Base-by-base conservation (phyloP, 2,888 invertebrate species). In the Allygus modestus region DNA sequence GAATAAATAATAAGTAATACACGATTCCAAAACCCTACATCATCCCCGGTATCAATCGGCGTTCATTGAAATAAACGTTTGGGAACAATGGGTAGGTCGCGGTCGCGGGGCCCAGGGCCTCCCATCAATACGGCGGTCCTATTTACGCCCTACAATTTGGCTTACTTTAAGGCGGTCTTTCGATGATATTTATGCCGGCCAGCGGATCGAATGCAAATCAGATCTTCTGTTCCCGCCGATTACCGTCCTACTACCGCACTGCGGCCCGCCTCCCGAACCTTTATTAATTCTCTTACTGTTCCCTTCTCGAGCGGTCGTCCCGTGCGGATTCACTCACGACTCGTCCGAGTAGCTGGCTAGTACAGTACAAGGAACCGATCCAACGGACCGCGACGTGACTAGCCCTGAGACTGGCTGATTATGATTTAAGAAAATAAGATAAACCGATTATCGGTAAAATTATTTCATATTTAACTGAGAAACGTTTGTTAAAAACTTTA, bases 31-130 rank as follows among this genome's bases (percentile, higher is more conserved):
- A 7, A 41, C 75, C 1, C 33, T 73, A 73, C 23, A 73, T 73
- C 43, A 73, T 73, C 43, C n/a, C 12, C 31, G 26, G 28, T 77
- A 77, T 77, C 75, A 46, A 77, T 77, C 41, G 46, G 46, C 23
- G 46, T 28, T 73, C 73, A 77, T 77, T 77, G 75, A 77, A 77
- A 46, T 77, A 51, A 77, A 77, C 46, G 75, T 77, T 77, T 77
- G 46, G 46, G 75, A 77, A 77, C 75, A 77, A 77, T 77, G 51
- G 75, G n/a, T 17, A 4, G 5, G 61, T 7, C 20, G 7, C 26
- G 61, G 61, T 5, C 28, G 31, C 69, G 37, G 46, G 75, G 51
- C 75, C 28, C 43, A n/a, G 73, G 75, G 28, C 43, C 43, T 1
- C 43, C 26, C 75, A 77, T 77, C 75, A 51, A 77, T 77, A 77